A percentile compares a stretch with the other conserved stretches of the same genome.
phyloP scores from a whole-genome alignment of 2,888 invertebrate species.

The Andrena praecox region DNA sequence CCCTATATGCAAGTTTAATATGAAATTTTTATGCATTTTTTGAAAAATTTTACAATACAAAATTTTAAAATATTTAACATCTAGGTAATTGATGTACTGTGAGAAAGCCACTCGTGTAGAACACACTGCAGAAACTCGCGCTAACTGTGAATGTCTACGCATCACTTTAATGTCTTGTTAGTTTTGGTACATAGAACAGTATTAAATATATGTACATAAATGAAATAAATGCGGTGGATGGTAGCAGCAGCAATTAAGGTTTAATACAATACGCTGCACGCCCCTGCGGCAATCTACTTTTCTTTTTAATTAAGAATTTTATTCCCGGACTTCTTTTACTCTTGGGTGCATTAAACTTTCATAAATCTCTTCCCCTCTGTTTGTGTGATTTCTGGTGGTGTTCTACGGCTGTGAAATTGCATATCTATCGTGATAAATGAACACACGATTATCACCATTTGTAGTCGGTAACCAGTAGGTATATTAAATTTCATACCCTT shows the following conservation, averaged over 20 bases:
- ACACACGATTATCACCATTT: slow-evolving; percentile 8
- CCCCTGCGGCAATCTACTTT: not conserved
- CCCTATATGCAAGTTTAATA: no score
- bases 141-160: not conserved
- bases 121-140: not conserved
- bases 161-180: not conserved
- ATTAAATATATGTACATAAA: not conserved
- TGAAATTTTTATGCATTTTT: no score
- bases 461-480: not conserved
- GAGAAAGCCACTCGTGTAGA: not conserved
- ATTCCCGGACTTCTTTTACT: not conserved
- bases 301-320: slow-evolving; percentile 1
- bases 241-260: not conserved
- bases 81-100: not conserved
- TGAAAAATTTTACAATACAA: no score
- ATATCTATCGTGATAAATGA: slow-evolving; percentile 1
- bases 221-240: not conserved
- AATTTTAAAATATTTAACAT: no score
- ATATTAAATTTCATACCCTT: slow-evolving; percentile 4
- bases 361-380: not conserved
- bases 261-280: not conserved
- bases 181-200: not conserved
- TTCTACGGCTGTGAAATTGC: slow-evolving; percentile 2
- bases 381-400: not conserved
- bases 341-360: not conserved